Conservation (phyloP, 2,113 vertebrate species). For the Prolemur simus region DNA sequence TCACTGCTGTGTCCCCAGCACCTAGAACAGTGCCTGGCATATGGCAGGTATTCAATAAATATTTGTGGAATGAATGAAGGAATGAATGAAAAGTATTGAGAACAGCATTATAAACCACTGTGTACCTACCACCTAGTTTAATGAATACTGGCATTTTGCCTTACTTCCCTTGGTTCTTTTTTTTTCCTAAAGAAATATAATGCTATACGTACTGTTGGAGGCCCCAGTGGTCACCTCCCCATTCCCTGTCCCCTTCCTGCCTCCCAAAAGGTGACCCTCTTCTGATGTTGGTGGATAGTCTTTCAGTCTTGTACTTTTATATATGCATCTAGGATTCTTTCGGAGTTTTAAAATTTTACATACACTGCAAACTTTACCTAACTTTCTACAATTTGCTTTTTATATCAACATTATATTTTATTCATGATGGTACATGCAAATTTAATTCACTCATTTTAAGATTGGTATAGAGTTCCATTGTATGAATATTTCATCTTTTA, state of each 20-base stretch:
- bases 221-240: too few species aligned
- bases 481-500: constrained; percentile 22
- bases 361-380: constrained; percentile 30
- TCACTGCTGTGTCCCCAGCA: neutral
- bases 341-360: constrained; percentile 12
- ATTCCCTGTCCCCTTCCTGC: neutral
- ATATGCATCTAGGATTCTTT: neutral
- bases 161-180: neutral
- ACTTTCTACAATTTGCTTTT: constrained; percentile 57
- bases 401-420: constrained; percentile 53
- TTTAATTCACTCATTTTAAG: constrained; percentile 62
- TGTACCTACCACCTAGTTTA: neutral
- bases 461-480: constrained; percentile 32
- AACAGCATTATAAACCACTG: neutral
- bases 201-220: neutral
- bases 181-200: neutral
- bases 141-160: neutral
- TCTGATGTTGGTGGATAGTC: neutral
- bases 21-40: too few species aligned
- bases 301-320: neutral
- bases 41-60: neutral
- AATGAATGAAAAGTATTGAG: neutral
- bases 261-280: neutral
- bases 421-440: constrained; percentile 58
- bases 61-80: neutral